phyloP scores from a whole-genome alignment of 1,140 invertebrate genomes.

The Cataglyphis hispanica region DNA sequence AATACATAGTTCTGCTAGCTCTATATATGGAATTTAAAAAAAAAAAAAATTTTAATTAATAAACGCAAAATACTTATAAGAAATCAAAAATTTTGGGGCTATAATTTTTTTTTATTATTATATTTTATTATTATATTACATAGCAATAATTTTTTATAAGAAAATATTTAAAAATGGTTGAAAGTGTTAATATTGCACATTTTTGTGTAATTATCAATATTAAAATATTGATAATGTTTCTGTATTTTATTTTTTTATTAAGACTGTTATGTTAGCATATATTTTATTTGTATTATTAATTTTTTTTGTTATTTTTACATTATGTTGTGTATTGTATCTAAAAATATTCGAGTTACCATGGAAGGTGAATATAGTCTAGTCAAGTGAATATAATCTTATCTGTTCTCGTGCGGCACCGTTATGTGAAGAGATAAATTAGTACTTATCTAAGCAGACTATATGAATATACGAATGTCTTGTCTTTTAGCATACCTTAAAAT shows the following conservation, averaged over 20 bases:
- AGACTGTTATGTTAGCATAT: not conserved
- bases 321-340: not conserved
- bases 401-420: slow-evolving; percentile 59
- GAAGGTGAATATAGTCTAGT: slow-evolving; percentile 14
- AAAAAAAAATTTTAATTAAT: no score
- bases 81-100: not conserved
- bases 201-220: not conserved
- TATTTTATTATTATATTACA: not conserved
- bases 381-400: slow-evolving; percentile 29
- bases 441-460: slow-evolving; percentile 64
- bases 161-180: not conserved
- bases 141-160: not conserved
- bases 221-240: not conserved
- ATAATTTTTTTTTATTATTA: slow-evolving; percentile 2
- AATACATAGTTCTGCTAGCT: not conserved
- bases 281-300: not conserved
- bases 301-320: not conserved
- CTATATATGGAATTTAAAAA: not conserved
- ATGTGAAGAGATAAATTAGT: slow-evolving; percentile 68
- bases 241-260: slow-evolving; percentile 1
- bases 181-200: no score
- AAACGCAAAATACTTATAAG: not conserved
- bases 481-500: slow-evolving; percentile 64
- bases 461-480: slow-evolving; percentile 58
- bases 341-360: slow-evolving; percentile 2